These are phyloP conservation scores for Zaprionus camerounensis DNA, from an alignment of 1,140 invertebrate species.

Conservation along the genomic window DNA sequence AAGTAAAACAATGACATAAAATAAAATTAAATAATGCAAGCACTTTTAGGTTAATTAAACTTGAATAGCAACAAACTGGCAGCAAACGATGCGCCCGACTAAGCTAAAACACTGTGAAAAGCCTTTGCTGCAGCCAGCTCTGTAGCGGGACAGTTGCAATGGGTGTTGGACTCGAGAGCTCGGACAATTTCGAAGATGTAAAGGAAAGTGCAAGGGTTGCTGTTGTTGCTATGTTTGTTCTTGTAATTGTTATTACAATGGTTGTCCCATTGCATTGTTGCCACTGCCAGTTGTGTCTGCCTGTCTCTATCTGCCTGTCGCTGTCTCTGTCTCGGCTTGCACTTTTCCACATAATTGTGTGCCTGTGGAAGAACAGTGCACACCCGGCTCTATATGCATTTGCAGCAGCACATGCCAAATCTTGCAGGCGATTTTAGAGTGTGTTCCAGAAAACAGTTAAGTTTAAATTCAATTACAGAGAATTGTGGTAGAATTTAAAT, in stretches of 20 bases:
- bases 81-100: constrained; percentile 59
- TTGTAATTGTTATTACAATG: constrained; percentile 79
- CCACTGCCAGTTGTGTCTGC: constrained; percentile 52
- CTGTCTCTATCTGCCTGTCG: neutral
- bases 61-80: constrained; percentile 74
- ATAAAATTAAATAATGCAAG: constrained; percentile 82
- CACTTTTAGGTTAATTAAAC: constrained; percentile 82
- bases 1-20: constrained; percentile 58
- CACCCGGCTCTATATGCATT: constrained; percentile 26
- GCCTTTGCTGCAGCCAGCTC: neutral
- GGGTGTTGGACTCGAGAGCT: neutral
- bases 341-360: constrained; percentile 77
- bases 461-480: neutral
- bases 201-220: constrained; percentile 35
- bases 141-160: neutral
- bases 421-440: neutral
- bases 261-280: constrained; percentile 65
- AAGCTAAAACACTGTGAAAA: constrained; percentile 61
- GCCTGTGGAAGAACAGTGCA: constrained; percentile 55
- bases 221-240: constrained; percentile 24
- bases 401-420: constrained; percentile 56
- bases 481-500: too few species aligned
- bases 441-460: neutral
- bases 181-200: constrained; percentile 27
- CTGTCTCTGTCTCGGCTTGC: constrained; percentile 52